Evolutionary conservation across 2,797 vertebrate species (phyloP), one percentile per base, ranked within the genome.

Genomic region (Atherinosoma microstoma): DNA sequence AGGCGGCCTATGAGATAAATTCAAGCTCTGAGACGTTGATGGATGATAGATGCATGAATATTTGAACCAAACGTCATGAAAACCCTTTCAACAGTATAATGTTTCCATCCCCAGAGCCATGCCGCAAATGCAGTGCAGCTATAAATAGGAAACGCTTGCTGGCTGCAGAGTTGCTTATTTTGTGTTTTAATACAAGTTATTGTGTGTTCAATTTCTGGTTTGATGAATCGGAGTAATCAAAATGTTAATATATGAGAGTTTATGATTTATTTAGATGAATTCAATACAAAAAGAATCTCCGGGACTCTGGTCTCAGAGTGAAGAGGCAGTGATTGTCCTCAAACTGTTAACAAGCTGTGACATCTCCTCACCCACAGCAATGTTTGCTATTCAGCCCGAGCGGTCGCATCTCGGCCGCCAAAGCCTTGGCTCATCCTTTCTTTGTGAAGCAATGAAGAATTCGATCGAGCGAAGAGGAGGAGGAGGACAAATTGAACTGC

Each of bases 381-480:
- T 94, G 88, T 90, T 71, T 95, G 85, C 34, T 80, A 3, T 95
- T 95, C 90, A 93, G 45, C 66, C 93, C 93, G 1, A 73, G 74
- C 72, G 42, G 56, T 7, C 94, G 95, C 58, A 91, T 95, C 87
- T 92, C 95, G 9, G 93, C 95, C 0, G 87, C 78, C 38, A 83
- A 82, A 83, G 94, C 94, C 35, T 85, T 95, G 85, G 74, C 75
- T 59, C 94, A 95, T 70, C 84, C 91, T 42, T 94, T 94, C 86
- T 92, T 95, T 69, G 63, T 10, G 70, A 86, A 76, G 45, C 53
- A 56, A 53, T 91, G 82, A 91, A 53, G 83, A 70, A 49, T 49
- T 34, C 4, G 1, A 29, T 34, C 1, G 10, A 16, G 29, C 2
- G n/a, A 29, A 20, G 58, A 67, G 36, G 8, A 34, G 30, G 67